Evolutionary conservation across 2,113 vertebrate species (phyloP), one percentile per base, ranked within the genome.

Genomic region (Chaenogobius annularis): DNA sequence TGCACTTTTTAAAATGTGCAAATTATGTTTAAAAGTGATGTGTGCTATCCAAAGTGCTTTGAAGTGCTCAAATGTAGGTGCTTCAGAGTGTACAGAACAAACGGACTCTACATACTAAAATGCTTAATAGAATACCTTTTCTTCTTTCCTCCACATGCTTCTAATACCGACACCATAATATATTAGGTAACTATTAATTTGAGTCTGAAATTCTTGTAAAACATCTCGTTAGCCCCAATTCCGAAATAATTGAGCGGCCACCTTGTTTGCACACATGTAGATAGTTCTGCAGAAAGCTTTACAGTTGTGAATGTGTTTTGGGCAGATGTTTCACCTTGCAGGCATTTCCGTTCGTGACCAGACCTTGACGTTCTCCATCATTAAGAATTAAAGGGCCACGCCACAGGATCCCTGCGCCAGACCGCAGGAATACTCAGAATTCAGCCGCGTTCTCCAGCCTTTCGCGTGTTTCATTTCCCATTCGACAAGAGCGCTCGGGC

Each of bases 341-440:
- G 80, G 87, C 81, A 90, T 90, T 89, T 90, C 90, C 89, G 88
- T 84, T 85, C 74, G 79, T 88, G 89, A 88, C 86, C 85, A 82
- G 85, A 85, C 61, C 81, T 85, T 68, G 79, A 80, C 66, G 65
- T 82, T 85, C 83, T 77, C 79, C 65, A 66, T 74, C 82, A 88
- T 87, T 80, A 82, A 76, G 70, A 83, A 85, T 86, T 75, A 87
- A 79, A 87, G 75, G 79, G 74, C 85, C 13, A 14, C 55, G 72
- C 86, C 84, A 62, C 86, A 89, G 54, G 66, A 81, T 80, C 70
- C 64, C 31, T 40, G 78, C 74, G 75, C 82, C 83, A 90, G 83
- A 89, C 89, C 89, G 85, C 89, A 91, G 87, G 86, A 89, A 90
- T 88, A 91, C 80, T 65, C 83, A 77, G 81, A 78, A 89, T 89